Evolutionary conservation across 2,113 vertebrate genomes (phyloP), one percentile per base, ranked within the genome.

Genomic region (Hymenochirus boettgeri): DNA sequence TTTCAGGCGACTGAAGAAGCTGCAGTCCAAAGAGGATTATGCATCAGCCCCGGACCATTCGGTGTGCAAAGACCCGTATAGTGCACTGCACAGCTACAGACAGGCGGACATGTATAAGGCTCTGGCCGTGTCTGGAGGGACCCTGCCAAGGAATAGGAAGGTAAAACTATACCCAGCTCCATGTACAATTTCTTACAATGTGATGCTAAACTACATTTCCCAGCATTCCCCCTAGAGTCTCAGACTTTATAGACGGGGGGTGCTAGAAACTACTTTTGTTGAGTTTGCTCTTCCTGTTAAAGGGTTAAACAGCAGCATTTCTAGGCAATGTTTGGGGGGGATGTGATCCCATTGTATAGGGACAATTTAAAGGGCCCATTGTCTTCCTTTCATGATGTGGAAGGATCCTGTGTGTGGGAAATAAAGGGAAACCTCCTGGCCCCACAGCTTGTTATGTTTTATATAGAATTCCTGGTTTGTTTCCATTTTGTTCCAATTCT

Each of bases 101-200:
- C 74, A 74, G 2, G 74, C 77, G 3, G 79, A 82, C 82, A 88
- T 71, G 79, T 91, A 93, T 74, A 89, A 81, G 69, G 92, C 88
- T 1, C 77, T 95, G 73, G 91, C 91, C 6, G 93, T 91, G 45
- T 91, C 91, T 0, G 91, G 92, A 19, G 89, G 91, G 25, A 92
- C 94, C 3, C 80, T 95, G 61, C 90, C 85, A 27, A 82, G 90
- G 39, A 86, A 74, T 46, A 89, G 79, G 55, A 93, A 88, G 85
- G 92, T 93, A 74, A 53, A 26, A 4, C 50, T 25, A 2, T 50
- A 50, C 9, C 4, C 2, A 50, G 5, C 7, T 48, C 7, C 5
- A 19, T 50, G 21, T 21, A 18, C 18, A 15, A 21, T 9, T 8
- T 23, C 19, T 22, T 22, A 21, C 47, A 7, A 7, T 3, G 2